phyloP scores from a whole-genome alignment of 2,113 vertebrate species.

The Chloroceryle aenea region DNA sequence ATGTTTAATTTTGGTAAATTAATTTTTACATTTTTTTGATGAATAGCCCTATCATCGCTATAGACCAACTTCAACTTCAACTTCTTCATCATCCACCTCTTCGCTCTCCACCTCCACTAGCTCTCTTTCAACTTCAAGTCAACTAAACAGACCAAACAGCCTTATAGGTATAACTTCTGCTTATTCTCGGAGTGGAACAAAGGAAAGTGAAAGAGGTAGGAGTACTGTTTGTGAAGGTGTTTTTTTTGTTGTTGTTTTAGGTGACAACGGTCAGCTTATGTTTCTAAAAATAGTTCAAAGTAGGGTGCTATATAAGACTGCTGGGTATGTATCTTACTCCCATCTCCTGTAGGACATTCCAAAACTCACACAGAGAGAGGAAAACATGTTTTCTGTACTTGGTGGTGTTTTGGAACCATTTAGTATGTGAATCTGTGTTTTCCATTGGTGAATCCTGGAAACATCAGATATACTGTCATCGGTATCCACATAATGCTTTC shows the following conservation, averaged over 20 bases:
- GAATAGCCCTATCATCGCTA: slow-evolving; percentile 85
- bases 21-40: slow-evolving; percentile 47
- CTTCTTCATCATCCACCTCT: slow-evolving; percentile 78
- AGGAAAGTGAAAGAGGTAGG: slow-evolving; percentile 93
- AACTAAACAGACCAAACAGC: slow-evolving; percentile 86
- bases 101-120: slow-evolving; percentile 83
- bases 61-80: slow-evolving; percentile 82
- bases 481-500: background rate
- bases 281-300: background rate
- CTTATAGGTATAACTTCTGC: slow-evolving; percentile 91
- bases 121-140: slow-evolving; percentile 83
- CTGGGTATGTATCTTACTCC: background rate
- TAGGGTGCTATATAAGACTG: accelerated
- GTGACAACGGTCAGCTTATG: background rate
- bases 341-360: background rate
- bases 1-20: slow-evolving; percentile 9
- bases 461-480: background rate
- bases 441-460: background rate
- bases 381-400: background rate
- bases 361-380: background rate
- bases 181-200: slow-evolving; percentile 87
- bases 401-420: background rate
- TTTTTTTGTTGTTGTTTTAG: background rate
- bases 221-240: background rate
- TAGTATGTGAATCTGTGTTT: background rate